Evolutionary conservation across 2,113 vertebrate genomes (phyloP).

Genomic region (Pan paniscus): DNA sequence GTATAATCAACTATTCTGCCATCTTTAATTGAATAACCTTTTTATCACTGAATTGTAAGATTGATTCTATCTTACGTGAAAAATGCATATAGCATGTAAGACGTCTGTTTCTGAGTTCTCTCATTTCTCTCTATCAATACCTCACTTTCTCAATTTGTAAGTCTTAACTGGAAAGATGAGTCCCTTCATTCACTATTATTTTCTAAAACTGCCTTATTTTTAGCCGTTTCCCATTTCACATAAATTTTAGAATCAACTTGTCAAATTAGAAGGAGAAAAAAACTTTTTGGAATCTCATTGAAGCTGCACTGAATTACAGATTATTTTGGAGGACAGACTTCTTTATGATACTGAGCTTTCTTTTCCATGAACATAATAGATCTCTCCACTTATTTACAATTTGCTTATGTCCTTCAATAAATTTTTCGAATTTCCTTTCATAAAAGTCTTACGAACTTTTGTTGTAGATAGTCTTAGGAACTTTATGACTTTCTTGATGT

Average conservation of each 20-base stretch:
- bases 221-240: neutral
- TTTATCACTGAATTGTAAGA: neutral
- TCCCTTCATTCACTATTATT: neutral
- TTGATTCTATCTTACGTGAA: neutral
- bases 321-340: neutral
- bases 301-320: neutral
- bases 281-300: neutral
- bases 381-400: neutral
- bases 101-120: neutral
- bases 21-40: neutral
- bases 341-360: neutral
- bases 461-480: neutral
- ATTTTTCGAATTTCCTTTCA: neutral
- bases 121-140: neutral
- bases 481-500: neutral
- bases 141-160: neutral
- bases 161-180: neutral
- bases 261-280: neutral
- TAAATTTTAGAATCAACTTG: neutral
- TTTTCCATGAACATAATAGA: neutral
- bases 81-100: neutral
- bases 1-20: neutral
- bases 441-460: neutral
- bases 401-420: neutral
- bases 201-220: slow-evolving; percentile 41